Evolutionary conservation across 2,888 invertebrate genomes (phyloP).

Genomic region (Miltochrista miniata): DNA sequence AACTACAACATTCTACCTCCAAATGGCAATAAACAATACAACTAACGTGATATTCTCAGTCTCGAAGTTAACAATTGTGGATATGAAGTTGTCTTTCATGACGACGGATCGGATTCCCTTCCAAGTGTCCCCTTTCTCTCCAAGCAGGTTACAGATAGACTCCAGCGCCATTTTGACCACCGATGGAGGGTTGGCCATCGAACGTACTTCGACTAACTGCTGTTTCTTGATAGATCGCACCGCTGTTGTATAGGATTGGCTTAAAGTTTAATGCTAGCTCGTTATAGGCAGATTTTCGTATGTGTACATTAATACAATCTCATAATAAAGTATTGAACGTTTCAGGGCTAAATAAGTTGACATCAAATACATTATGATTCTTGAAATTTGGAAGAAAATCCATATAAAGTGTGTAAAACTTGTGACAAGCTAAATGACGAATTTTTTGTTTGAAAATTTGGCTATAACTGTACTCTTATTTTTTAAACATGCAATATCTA

Average conservation of each 20-base stretch:
- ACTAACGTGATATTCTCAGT: slow-evolving; percentile 96
- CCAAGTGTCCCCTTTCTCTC: slow-evolving; percentile 96
- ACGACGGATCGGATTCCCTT: slow-evolving; percentile 95
- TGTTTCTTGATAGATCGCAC: slow-evolving; percentile 98
- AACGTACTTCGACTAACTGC: slow-evolving; percentile 96
- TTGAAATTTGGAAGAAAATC: too few relatives aligned
- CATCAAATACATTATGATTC: too few relatives aligned
- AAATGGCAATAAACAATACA: slow-evolving; percentile 81
- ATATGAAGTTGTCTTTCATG: slow-evolving; percentile 98
- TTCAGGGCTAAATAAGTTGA: too few relatives aligned
- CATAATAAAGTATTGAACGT: too few relatives aligned
- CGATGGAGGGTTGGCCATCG: slow-evolving; percentile 97
- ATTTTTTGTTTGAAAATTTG: slow-evolving; percentile 1
- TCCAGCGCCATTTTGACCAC: slow-evolving; percentile 97
- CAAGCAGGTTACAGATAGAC: slow-evolving; percentile 96
- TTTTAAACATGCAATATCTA: slow-evolving; percentile 12
- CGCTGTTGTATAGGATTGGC: slow-evolving; percentile 81
- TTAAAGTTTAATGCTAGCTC: slow-evolving; percentile 55
- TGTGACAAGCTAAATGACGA: background rate
- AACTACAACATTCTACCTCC: slow-evolving; percentile 41
- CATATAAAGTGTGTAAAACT: too few relatives aligned
- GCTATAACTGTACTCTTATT: slow-evolving; percentile 19
- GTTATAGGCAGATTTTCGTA: slow-evolving; percentile 9
- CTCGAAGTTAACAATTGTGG: slow-evolving; percentile 96
- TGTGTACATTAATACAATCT: too few relatives aligned